These are phyloP conservation scores for Drosophila nikananu DNA, from an alignment of 1,140 invertebrate genomes.

Conservation along the genomic window DNA sequence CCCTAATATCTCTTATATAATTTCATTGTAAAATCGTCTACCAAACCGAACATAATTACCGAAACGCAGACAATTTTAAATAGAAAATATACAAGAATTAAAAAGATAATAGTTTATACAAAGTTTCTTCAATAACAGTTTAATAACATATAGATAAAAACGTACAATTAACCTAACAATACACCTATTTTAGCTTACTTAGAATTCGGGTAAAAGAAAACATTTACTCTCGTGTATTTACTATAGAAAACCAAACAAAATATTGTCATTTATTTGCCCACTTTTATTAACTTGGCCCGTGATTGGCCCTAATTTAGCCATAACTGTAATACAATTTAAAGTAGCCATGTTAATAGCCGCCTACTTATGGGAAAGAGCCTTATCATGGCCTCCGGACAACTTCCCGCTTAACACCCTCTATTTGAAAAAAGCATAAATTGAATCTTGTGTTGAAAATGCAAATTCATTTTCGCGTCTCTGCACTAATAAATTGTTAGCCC, in stretches of 20 bases:
- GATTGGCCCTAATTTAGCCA: constrained; percentile 1
- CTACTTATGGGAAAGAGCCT: constrained; percentile 10
- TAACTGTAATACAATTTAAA: constrained; percentile 6
- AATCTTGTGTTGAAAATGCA: constrained; percentile 78
- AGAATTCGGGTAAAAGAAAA: not conserved
- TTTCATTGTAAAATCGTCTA: too few relatives aligned
- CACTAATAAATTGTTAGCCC: constrained; percentile 81
- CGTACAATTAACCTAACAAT: not conserved
- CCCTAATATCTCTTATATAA: too few relatives aligned
- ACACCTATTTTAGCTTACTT: too few relatives aligned
- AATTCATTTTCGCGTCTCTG: constrained; percentile 80
- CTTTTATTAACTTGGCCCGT: not conserved
- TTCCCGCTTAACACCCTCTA: constrained; percentile 60
- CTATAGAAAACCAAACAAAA: not conserved
- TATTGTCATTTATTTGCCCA: not conserved
- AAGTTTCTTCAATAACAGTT: too few relatives aligned
- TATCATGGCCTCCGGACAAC: constrained; percentile 8
- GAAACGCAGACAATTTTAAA: not conserved
- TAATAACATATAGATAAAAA: not conserved
- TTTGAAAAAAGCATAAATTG: constrained; percentile 41
- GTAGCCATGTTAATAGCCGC: not conserved
- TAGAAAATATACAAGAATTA: not conserved
- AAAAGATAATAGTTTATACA: too few relatives aligned
- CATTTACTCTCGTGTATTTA: not conserved
- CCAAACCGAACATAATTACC: too few relatives aligned